phyloP scores from a whole-genome alignment of 1,140 invertebrate genomes.

The Saxidomus purpurata region DNA sequence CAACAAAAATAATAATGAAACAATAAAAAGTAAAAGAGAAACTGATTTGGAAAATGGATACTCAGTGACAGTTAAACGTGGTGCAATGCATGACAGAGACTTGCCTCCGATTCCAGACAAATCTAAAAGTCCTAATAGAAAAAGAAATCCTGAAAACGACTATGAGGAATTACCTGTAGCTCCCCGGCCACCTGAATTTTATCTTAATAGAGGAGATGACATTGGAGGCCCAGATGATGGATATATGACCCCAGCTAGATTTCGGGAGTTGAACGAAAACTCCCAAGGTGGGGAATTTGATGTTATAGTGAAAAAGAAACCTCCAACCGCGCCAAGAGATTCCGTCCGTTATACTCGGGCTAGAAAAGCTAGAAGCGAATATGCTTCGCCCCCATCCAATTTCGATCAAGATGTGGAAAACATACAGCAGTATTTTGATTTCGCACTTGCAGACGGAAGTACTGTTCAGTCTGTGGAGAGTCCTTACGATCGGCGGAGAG shows the following conservation, averaged over 20 bases:
- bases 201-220: not conserved
- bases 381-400: not conserved
- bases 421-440: conserved; percentile 49
- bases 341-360: conserved; percentile 56
- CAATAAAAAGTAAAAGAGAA: conserved; percentile 22
- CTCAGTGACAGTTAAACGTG: conserved; percentile 20
- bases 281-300: conserved; percentile 63
- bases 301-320: conserved; percentile 70
- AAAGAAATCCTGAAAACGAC: conserved; percentile 75
- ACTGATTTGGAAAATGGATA: conserved; percentile 50
- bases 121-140: conserved; percentile 12
- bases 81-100: conserved; percentile 76
- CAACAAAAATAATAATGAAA: not conserved
- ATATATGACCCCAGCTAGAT: conserved; percentile 79
- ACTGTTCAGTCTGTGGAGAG: not conserved
- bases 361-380: conserved; percentile 71
- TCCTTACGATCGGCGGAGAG: not conserved
- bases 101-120: conserved; percentile 79
- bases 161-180: conserved; percentile 82
- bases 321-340: conserved; percentile 71
- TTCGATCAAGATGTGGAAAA: conserved; percentile 3
- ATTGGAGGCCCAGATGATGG: conserved; percentile 72
- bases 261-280: conserved; percentile 63
- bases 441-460: not conserved
- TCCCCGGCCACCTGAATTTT: conserved; percentile 73